These are phyloP conservation scores for Cynoglossus semilaevis DNA, from an alignment of 2,113 vertebrate species.

Conservation along the genomic window DNA sequence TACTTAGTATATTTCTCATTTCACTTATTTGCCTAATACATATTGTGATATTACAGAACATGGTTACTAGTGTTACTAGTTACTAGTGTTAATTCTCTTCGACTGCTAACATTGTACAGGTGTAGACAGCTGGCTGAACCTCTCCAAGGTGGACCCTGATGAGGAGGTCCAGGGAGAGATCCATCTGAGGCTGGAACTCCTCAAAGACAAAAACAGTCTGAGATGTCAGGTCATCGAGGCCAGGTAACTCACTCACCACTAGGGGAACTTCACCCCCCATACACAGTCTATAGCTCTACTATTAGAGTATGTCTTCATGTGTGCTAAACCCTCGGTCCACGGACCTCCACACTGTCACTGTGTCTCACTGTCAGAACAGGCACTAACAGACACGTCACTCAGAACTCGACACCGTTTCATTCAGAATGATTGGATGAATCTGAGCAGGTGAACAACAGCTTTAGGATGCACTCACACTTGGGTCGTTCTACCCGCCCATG, in stretches of 20 bases:
- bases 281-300: too few relatives aligned
- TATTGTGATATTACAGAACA: too few relatives aligned
- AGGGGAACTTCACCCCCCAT: too few relatives aligned
- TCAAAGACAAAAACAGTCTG: slow-evolving; percentile 69
- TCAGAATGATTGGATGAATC: slow-evolving; percentile 19
- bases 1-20: too few relatives aligned
- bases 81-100: too few relatives aligned
- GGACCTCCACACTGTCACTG: too few relatives aligned
- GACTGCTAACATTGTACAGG: slow-evolving; percentile 71
- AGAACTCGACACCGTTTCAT: slow-evolving; percentile 36
- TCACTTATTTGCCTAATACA: too few relatives aligned
- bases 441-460: background rate
- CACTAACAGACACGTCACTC: slow-evolving; percentile 59
- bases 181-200: slow-evolving; percentile 76
- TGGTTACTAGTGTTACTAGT: too few relatives aligned
- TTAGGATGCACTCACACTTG: background rate
- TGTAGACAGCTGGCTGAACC: slow-evolving; percentile 85
- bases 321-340: too few relatives aligned
- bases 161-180: slow-evolving; percentile 90
- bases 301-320: too few relatives aligned
- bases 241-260: slow-evolving; percentile 68
- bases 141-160: slow-evolving; percentile 81
- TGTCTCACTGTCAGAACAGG: slow-evolving; percentile 26
- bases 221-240: slow-evolving; percentile 84
- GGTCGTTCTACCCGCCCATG: too few relatives aligned